These are phyloP conservation scores for Mandrillus leucophaeus DNA, from an alignment of 2,113 vertebrate genomes.

Conservation along the genomic window DNA sequence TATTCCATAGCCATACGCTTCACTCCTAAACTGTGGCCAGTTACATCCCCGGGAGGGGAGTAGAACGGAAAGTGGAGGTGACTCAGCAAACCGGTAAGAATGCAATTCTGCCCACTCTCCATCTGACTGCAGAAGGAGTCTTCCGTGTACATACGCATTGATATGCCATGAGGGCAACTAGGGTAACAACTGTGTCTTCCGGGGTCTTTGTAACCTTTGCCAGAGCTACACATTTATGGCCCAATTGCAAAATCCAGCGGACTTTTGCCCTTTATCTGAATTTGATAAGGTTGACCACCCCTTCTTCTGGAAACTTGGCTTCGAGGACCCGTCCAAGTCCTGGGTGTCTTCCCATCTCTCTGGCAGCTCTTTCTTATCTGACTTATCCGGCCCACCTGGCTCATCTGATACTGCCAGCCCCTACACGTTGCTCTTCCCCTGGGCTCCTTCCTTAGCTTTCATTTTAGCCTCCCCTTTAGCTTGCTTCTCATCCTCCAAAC, in stretches of 20 bases:
- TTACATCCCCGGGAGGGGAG: not conserved
- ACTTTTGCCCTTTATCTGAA: not conserved
- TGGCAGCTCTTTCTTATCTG: not conserved
- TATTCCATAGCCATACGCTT: not conserved
- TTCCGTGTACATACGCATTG: not conserved
- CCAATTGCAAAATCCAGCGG: not conserved
- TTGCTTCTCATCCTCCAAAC: not conserved
- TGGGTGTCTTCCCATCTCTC: not conserved
- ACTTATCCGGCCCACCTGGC: not conserved
- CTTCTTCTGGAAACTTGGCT: constrained; percentile 1
- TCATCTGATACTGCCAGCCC: not conserved
- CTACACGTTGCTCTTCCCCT: not conserved
- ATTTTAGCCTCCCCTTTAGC: not conserved
- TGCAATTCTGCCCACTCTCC: not conserved
- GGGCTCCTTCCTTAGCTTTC: not conserved
- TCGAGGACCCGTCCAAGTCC: not conserved
- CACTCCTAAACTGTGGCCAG: not conserved
- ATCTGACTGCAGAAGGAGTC: not conserved
- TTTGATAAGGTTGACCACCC: not conserved
- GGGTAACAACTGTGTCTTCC: not conserved
- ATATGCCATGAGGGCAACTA: not conserved
- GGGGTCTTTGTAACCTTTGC: not conserved
- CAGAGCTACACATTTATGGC: not conserved
- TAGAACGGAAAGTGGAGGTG: not conserved
- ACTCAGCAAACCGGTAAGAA: not conserved